Percentiles rank a stretch among this genome's conserved stretches.
Conservation (phyloP, 1,140 invertebrate species). For the Leptoteleia sp. region DNA sequence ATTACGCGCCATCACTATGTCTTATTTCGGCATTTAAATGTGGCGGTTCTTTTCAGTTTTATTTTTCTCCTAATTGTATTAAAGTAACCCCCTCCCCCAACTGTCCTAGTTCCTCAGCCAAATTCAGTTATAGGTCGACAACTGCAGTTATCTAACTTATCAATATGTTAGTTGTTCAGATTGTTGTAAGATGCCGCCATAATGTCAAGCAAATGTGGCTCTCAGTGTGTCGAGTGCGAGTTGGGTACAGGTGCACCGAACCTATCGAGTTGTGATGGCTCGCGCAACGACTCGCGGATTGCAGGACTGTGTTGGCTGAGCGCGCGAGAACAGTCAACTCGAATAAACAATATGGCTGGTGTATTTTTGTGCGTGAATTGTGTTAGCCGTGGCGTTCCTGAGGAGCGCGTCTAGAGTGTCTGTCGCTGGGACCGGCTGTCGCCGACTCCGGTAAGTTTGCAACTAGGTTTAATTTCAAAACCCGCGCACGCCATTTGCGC, state of each 20-base stretch:
- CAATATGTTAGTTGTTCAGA: too few species aligned
- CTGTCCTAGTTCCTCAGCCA: too few species aligned
- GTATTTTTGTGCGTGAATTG: slow-evolving; percentile 69
- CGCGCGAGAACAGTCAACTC: slow-evolving; percentile 3
- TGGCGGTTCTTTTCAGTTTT: too few species aligned
- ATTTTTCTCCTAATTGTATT: too few species aligned
- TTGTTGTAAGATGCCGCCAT: slow-evolving; percentile 4
- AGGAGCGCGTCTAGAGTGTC: slow-evolving; percentile 37
- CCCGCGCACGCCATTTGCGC: slow-evolving; percentile 26
- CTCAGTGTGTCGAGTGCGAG: slow-evolving; percentile 10
- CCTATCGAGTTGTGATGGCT: slow-evolving; percentile 13
- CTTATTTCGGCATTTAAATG: too few species aligned
- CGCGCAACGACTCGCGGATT: neutral
- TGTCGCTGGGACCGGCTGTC: slow-evolving; percentile 51
- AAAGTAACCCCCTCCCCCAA: too few species aligned
- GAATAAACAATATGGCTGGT: slow-evolving; percentile 77
- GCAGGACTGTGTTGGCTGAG: slow-evolving; percentile 2
- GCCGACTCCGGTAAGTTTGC: slow-evolving; percentile 64
- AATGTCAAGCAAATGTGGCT: neutral
- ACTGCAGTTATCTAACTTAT: too few species aligned
- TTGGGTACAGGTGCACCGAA: slow-evolving; percentile 26
- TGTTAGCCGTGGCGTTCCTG: slow-evolving; percentile 62
- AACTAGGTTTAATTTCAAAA: slow-evolving; percentile 15
- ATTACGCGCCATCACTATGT: too few species aligned
- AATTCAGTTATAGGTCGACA: too few species aligned